A percentile compares a stretch with the other conserved stretches of the same genome.
phyloP scores from a whole-genome alignment of 2,797 vertebrate species.

The Myiothlypis coronata region DNA sequence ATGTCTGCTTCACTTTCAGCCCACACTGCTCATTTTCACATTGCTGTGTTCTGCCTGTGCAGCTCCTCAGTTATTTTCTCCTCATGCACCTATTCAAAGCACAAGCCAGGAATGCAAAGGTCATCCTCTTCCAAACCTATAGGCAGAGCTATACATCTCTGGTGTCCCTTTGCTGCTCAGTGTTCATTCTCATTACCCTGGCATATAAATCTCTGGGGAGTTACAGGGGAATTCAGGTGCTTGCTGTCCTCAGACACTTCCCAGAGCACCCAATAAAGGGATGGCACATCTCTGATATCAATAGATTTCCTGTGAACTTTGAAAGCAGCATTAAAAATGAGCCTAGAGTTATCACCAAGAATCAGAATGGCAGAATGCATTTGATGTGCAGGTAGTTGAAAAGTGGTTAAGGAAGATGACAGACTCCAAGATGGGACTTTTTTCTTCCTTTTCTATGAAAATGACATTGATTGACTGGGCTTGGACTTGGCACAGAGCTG shows the following conservation, averaged over 20 bases:
- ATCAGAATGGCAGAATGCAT: not conserved
- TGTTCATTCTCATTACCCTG: not conserved
- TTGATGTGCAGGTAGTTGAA: not conserved
- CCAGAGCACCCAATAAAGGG: not conserved
- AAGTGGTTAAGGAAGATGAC: not conserved
- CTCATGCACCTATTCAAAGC: not conserved
- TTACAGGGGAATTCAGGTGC: not conserved
- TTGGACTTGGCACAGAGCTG: not conserved
- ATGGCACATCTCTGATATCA: not conserved
- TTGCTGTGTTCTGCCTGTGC: not conserved
- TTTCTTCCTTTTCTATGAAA: not conserved
- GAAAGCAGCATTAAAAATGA: conserved; percentile 6
- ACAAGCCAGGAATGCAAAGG: not conserved
- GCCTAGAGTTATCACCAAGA: not conserved
- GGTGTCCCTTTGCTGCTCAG: not conserved
- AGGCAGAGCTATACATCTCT: not conserved
- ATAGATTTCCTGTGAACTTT: not conserved
- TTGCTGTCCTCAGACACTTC: not conserved
- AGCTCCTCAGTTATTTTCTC: not conserved
- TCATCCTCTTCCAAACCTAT: not conserved
- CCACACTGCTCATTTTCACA: not conserved
- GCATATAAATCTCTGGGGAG: not conserved
- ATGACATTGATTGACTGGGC: not conserved
- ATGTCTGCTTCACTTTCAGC: not conserved
- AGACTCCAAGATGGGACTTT: not conserved